Evolutionary conservation across 2,888 invertebrate genomes (phyloP).

Genomic region (Dicranocentrus wangi): DNA sequence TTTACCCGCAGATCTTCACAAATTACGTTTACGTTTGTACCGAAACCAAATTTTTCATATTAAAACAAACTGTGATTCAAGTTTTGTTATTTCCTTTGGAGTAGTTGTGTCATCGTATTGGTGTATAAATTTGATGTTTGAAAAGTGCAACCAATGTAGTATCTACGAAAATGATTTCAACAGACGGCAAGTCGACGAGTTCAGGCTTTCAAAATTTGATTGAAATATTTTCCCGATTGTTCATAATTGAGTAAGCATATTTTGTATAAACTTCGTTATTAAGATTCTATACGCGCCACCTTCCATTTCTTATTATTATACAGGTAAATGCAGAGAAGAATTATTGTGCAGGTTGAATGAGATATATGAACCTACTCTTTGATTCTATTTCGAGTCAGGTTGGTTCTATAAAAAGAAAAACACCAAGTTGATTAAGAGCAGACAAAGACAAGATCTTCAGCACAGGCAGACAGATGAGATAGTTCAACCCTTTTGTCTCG

Average conservation of each 20-base stretch:
- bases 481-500: slow-evolving; percentile 57
- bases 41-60: slow-evolving; percentile 16
- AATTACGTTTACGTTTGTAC: not conserved
- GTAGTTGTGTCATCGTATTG: too few relatives aligned
- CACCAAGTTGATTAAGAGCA: slow-evolving; percentile 2
- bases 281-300: slow-evolving; percentile 62
- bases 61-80: slow-evolving; percentile 53
- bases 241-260: too few relatives aligned
- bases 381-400: slow-evolving; percentile 27
- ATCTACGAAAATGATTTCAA: too few relatives aligned
- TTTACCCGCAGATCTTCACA: not conserved
- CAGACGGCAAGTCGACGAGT: too few relatives aligned
- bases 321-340: slow-evolving; percentile 49
- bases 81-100: slow-evolving; percentile 34
- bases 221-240: too few relatives aligned
- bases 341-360: slow-evolving; percentile 53
- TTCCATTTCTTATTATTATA: slow-evolving; percentile 62
- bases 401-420: slow-evolving; percentile 42
- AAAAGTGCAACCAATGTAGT: too few relatives aligned
- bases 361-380: slow-evolving; percentile 48
- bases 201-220: too few relatives aligned
- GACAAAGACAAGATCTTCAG: slow-evolving; percentile 38
- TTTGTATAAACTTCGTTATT: slow-evolving; percentile 23
- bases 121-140: too few relatives aligned
- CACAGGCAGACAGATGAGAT: slow-evolving; percentile 57